Base-by-base conservation (phyloP, 2,113 vertebrate species). In the Erinaceus europaeus region DNA sequence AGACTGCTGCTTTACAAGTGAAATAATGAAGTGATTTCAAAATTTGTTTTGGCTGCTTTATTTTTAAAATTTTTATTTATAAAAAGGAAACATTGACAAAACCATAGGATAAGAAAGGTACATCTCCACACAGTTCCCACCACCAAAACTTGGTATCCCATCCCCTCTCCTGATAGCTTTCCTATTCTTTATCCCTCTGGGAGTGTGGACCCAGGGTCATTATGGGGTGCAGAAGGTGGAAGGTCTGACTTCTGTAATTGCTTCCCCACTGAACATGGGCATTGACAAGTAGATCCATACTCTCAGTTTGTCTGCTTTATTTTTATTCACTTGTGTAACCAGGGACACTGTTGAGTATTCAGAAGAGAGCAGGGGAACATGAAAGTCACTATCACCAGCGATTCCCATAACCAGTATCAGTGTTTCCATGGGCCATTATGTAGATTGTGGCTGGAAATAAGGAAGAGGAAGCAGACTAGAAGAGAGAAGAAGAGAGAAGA, bases 301-400 rank as follows among this genome's bases (percentile, higher is more conserved):
- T 59, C 91, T 92, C 72, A 61, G 34, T 23, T 40, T 34, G 53
- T 72, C 34, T 44, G 52, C 65, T 23, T 75, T 71, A 1, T 11
- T 84, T 36, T 9, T 62, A 69, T 79, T 65, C 25, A 76, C 18
- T 29, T 76, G 42, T 0, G 18, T 50, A 64, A 65, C n/a, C 15
- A 89, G 91, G 36, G 15, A 34, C 15, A 18, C 0, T 11, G 13
- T 9, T 95, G 0, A 0, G 17, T 84, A 92, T 95, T 65, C 53
- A 85, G 67, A 75, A 90, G 21, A 29, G 18, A 68, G 0, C 78
- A 76, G 40, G 4, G 52, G 32, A 84, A 71, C 13, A 80, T 17
- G 89, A 93, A 92, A 67, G 38, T 75, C 90, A 67, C 23, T 69
- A 42, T 85, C 48, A 59, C 84, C 55, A 46, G 23, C 93, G 90